Evolutionary conservation across 2,888 invertebrate species (phyloP), one percentile per base, ranked within the genome.

Genomic region (Lobophora halterata): DNA sequence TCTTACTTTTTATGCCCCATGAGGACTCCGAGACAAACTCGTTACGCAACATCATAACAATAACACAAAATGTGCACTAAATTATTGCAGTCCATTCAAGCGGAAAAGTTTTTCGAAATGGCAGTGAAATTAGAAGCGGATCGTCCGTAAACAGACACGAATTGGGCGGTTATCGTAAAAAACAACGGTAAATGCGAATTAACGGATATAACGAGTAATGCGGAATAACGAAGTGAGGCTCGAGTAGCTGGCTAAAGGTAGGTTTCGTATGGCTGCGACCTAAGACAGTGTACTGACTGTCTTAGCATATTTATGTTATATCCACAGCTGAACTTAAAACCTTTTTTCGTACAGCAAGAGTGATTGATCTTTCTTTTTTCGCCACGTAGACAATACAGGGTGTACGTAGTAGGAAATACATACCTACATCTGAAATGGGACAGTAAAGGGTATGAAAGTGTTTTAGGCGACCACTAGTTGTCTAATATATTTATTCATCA

Each of bases 151-250:
- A 64, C 55, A 58, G 52, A 30, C 49, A 32, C 47, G 50, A 62
- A 64, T 61, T 57, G 56, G 52, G 32, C 36, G 37, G 54, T 59
- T 49, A 51, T 57, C 69, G 64, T 66, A 63, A 57, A 68, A 65
- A 44, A 25, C 40, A 51, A 57, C 56, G 55, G 56, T 47, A 50
- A 45, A 52, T 50, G 47, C 48, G 55, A 61, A 64, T 68, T 66
- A 68, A 64, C 55, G 61, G 58, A 65, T 58, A 57, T 55, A 40
- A 45, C 50, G 42, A 37, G 37, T 43, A 43, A 43, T 37, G 37
- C 37, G 25, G 30, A 41, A 52, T 52, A 52, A 49, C 46, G 44
- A 44, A 52, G 43, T 49, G 13, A 21, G 34, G 23, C 23, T 23
- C 5, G 11, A 9, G 21, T 25, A 32, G 25, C 30, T 41, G 20